Evolutionary conservation across 2,888 invertebrate species (phyloP).

Genomic region (Drosophila tripunctata): DNA sequence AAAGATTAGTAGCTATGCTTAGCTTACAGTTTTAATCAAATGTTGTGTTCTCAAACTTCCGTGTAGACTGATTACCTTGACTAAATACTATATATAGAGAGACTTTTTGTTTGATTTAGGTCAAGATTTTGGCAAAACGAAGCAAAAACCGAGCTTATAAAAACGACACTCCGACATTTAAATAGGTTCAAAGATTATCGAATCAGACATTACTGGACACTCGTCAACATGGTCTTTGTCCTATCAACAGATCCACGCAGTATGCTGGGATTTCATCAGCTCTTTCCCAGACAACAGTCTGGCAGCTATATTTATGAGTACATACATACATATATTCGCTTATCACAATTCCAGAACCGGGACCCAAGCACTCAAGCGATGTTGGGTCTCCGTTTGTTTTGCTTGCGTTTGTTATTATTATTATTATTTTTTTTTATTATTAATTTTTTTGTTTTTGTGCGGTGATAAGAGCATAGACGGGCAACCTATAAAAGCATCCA

Average conservation of each 20-base stretch:
- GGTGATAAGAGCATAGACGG: slow-evolving; percentile 53
- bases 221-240: slow-evolving; percentile 18
- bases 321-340: too few relatives aligned
- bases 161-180: not conserved
- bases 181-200: slow-evolving; percentile 11
- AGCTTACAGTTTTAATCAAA: too few relatives aligned
- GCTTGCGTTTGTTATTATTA: slow-evolving; percentile 42
- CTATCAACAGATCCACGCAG: slow-evolving; percentile 34
- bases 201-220: slow-evolving; percentile 2
- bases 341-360: slow-evolving; percentile 27
- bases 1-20: too few relatives aligned
- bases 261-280: slow-evolving; percentile 28
- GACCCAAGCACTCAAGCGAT: slow-evolving; percentile 3
- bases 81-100: too few relatives aligned
- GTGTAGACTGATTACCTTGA: not conserved
- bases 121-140: slow-evolving; percentile 11
- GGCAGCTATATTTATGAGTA: too few relatives aligned
- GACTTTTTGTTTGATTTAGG: slow-evolving; percentile 3
- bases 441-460: slow-evolving; percentile 34
- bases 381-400: slow-evolving; percentile 31
- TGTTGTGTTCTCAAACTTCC: too few relatives aligned
- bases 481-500: slow-evolving; percentile 62
- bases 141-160: not conserved
- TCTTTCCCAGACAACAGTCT: slow-evolving; percentile 24
- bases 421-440: slow-evolving; percentile 32